Percentiles rank a stretch among this genome's conserved stretches.
phyloP scores from a whole-genome alignment of 1,140 invertebrate species.

The Drosophila obscura region DNA sequence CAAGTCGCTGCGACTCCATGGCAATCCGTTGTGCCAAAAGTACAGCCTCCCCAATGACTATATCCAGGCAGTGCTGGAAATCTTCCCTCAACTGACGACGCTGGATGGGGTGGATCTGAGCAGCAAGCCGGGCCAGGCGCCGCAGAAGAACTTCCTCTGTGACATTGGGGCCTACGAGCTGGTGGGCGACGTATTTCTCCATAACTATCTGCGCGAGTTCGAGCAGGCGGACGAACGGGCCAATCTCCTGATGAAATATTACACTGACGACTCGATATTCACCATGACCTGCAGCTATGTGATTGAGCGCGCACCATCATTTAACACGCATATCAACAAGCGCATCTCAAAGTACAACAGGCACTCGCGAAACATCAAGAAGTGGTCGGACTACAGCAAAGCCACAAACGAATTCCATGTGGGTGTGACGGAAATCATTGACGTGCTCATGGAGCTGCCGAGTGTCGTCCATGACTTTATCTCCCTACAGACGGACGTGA shows the following conservation, averaged over 20 bases:
- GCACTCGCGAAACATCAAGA: constrained; percentile 51
- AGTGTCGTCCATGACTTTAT: constrained; percentile 58
- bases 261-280: constrained; percentile 54
- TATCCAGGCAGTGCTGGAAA: constrained; percentile 77
- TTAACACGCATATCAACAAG: constrained; percentile 37
- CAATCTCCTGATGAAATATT: constrained; percentile 38
- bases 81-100: constrained; percentile 80
- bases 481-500: constrained; percentile 68
- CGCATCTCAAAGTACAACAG: constrained; percentile 60
- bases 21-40: constrained; percentile 84
- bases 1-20: constrained; percentile 83
- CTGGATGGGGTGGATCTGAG: constrained; percentile 62
- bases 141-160: constrained; percentile 70
- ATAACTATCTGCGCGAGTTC: constrained; percentile 54
- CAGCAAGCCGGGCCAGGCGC: constrained; percentile 33
- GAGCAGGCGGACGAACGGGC: constrained; percentile 34
- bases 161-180: constrained; percentile 65
- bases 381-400: constrained; percentile 18
- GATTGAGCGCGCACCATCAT: constrained; percentile 19
- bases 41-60: constrained; percentile 84
- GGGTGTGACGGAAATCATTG: constrained; percentile 54
- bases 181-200: constrained; percentile 53
- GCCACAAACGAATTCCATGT: constrained; percentile 37
- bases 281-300: constrained; percentile 65
- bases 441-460: constrained; percentile 61